Conservation (phyloP, 2,113 vertebrate species). For the Progne subis region DNA sequence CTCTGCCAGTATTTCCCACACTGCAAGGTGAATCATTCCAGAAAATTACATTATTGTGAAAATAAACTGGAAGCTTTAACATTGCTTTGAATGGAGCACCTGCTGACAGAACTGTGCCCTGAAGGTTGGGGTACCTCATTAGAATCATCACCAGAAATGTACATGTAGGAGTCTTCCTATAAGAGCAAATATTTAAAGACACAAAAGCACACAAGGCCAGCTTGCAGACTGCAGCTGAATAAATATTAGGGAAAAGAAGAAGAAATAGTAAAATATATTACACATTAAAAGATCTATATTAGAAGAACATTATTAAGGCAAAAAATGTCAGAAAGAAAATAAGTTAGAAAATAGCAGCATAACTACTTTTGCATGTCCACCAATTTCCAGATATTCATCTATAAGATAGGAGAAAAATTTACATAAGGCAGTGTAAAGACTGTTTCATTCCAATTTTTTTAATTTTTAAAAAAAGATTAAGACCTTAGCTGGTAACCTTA, state of each 20-base stretch:
- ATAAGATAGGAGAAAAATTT: neutral
- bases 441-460: neutral
- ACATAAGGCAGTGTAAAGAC: neutral
- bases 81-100: slow-evolving; percentile 1
- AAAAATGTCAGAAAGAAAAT: neutral
- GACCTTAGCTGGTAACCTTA: no score
- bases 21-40: slow-evolving; percentile 20
- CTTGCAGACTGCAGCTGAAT: slow-evolving; percentile 32
- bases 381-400: neutral
- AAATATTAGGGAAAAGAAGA: slow-evolving; percentile 23
- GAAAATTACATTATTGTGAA: slow-evolving; percentile 31
- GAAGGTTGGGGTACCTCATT: slow-evolving; percentile 23
- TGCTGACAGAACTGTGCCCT: slow-evolving; percentile 39
- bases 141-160: slow-evolving; percentile 43
- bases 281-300: neutral
- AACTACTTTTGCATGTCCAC: neutral
- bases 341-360: neutral
- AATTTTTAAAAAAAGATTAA: no score
- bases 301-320: neutral
- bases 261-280: slow-evolving; percentile 26
- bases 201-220: slow-evolving; percentile 4
- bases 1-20: slow-evolving; percentile 23
- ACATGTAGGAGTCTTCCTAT: slow-evolving; percentile 13
- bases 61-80: slow-evolving; percentile 28
- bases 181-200: slow-evolving; percentile 55